These are phyloP conservation scores for Muraenolepis orangiensis DNA, from an alignment of 2,797 vertebrate genomes.

Conservation along the genomic window DNA sequence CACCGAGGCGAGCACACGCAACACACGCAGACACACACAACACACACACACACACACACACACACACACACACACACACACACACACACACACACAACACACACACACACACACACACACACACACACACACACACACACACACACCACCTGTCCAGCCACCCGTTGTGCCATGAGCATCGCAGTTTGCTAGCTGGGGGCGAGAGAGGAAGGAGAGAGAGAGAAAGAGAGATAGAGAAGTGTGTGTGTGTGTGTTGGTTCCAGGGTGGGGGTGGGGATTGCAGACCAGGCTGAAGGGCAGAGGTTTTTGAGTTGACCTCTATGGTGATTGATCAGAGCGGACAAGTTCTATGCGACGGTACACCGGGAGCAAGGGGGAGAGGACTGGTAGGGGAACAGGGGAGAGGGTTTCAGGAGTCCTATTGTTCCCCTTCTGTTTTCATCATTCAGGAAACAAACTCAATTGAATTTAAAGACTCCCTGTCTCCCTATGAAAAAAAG, in stretches of 20 bases:
- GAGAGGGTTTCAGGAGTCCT: too few species aligned
- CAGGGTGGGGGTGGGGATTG: neutral
- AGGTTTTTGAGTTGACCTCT: neutral
- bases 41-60: conserved; percentile 2
- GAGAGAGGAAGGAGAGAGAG: neutral
- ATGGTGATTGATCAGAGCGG: conserved; percentile 2
- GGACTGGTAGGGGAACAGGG: neutral
- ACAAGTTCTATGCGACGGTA: conserved; percentile 4
- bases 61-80: conserved; percentile 4
- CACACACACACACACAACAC: conserved; percentile 8
- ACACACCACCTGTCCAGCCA: conserved; percentile 2
- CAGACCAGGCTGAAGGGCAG: neutral
- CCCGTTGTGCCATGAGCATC: conserved; percentile 7
- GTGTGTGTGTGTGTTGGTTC: neutral
- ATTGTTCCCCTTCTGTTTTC: too few species aligned
- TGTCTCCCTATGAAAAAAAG: too few species aligned
- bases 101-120: neutral
- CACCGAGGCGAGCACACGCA: neutral
- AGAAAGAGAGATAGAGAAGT: conserved; percentile 7
- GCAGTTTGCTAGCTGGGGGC: conserved; percentile 11
- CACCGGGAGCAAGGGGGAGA: neutral
- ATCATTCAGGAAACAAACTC: too few species aligned
- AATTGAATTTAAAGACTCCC: too few species aligned
- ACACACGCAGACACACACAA: neutral
- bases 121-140: neutral